Evolutionary conservation across 2,113 vertebrate species (phyloP).

Genomic region (Tricholaema leucomelas): DNA sequence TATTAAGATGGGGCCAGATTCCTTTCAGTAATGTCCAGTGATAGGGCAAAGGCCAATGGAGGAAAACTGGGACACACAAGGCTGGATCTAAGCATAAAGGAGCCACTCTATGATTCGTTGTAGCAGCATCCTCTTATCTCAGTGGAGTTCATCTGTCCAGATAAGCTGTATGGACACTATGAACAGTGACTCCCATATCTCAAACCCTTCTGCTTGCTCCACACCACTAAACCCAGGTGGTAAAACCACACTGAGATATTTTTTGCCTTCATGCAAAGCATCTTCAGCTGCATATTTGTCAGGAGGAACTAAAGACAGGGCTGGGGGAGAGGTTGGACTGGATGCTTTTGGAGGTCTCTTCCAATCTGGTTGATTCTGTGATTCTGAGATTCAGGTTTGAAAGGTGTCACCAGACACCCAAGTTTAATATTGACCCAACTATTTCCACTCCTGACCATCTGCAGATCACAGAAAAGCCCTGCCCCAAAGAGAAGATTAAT

Average conservation of each 20-base stretch:
- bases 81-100: no score
- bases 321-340: no score
- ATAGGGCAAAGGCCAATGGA: no score
- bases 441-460: background rate
- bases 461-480: background rate
- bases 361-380: no score
- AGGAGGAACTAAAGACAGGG: no score
- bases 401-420: background rate
- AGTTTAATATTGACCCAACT: background rate
- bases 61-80: no score
- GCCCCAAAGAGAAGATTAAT: no score
- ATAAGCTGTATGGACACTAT: no score
- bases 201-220: background rate
- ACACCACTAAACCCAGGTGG: background rate
- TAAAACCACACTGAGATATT: background rate
- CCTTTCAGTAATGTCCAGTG: no score
- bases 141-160: background rate
- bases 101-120: no score
- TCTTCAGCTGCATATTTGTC: background rate
- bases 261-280: background rate
- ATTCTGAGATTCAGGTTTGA: background rate
- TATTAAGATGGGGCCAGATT: no score
- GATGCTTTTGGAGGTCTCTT: no score
- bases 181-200: background rate
- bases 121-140: background rate